Conservation (phyloP, 2,888 invertebrate species). For the Drosophila austrosaltans region DNA sequence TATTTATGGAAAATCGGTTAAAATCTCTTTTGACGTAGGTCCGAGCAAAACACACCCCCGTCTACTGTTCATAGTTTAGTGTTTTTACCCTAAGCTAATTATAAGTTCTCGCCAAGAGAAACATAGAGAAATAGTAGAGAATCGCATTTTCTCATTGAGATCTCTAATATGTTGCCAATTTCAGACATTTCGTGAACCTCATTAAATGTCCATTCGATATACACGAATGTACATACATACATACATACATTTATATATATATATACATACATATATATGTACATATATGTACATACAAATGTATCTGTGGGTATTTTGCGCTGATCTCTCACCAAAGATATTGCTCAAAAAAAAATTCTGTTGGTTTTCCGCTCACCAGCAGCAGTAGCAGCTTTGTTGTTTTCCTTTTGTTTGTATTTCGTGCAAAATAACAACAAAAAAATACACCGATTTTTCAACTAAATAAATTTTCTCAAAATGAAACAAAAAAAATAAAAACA, state of each 20-base stretch:
- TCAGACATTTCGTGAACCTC: slow-evolving; percentile 6
- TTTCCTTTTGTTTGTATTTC: slow-evolving; percentile 58
- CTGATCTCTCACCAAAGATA: slow-evolving; percentile 42
- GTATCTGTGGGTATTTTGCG: slow-evolving; percentile 19
- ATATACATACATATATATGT: too few relatives aligned
- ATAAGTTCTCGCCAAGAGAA: slow-evolving; percentile 33
- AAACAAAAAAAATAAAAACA: slow-evolving; percentile 49
- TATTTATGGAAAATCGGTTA: slow-evolving; percentile 1
- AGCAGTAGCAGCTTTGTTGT: slow-evolving; percentile 30
- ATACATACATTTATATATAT: too few relatives aligned
- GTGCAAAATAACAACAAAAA: slow-evolving; percentile 31
- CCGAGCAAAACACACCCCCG: slow-evolving; percentile 41
- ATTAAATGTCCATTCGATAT: slow-evolving; percentile 19
- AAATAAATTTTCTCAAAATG: slow-evolving; percentile 50
- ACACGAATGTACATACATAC: background rate
- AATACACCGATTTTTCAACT: slow-evolving; percentile 49
- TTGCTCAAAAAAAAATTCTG: slow-evolving; percentile 22
- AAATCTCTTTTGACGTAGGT: slow-evolving; percentile 43
- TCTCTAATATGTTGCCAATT: slow-evolving; percentile 22
- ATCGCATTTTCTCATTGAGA: slow-evolving; percentile 7
- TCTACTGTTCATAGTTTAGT: background rate
- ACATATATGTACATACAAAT: background rate
- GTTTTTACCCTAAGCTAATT: slow-evolving; percentile 42
- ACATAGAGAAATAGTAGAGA: slow-evolving; percentile 2
- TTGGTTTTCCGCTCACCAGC: slow-evolving; percentile 24